Evolutionary conservation across 2,113 vertebrate genomes (phyloP).

Genomic region (Prionailurus bengalensis): DNA sequence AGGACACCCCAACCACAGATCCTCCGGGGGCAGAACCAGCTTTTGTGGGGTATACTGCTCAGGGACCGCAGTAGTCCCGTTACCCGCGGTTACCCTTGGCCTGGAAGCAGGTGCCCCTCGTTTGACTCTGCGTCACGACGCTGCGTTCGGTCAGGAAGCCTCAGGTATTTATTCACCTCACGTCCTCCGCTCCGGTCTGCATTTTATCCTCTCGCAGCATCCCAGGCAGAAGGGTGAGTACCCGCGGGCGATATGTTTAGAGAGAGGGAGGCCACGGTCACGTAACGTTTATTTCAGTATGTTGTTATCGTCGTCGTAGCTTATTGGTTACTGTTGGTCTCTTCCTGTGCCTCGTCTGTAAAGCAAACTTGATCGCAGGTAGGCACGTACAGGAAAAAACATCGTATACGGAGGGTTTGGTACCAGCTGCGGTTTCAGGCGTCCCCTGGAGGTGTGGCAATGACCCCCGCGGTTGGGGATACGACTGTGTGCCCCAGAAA

Average conservation of each 20-base stretch:
- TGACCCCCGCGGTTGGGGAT: not conserved
- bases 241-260: not conserved
- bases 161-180: not conserved
- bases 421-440: not conserved
- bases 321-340: not conserved
- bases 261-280: not conserved
- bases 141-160: not conserved
- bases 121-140: not conserved
- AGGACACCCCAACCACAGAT: not conserved
- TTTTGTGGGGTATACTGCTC: accelerated
- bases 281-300: not conserved
- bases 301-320: not conserved
- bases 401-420: not conserved
- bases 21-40: accelerated
- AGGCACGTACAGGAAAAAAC: not conserved
- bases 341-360: not conserved
- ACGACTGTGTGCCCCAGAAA: not conserved
- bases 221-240: not conserved
- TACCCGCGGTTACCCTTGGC: accelerated
- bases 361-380: not conserved
- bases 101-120: not conserved
- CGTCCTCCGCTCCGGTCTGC: not conserved
- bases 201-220: not conserved
- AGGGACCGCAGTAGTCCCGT: not conserved
- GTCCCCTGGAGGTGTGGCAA: not conserved